These are phyloP conservation scores for Casuarius casuarius DNA, from an alignment of 2,113 vertebrate species.

Conservation along the genomic window DNA sequence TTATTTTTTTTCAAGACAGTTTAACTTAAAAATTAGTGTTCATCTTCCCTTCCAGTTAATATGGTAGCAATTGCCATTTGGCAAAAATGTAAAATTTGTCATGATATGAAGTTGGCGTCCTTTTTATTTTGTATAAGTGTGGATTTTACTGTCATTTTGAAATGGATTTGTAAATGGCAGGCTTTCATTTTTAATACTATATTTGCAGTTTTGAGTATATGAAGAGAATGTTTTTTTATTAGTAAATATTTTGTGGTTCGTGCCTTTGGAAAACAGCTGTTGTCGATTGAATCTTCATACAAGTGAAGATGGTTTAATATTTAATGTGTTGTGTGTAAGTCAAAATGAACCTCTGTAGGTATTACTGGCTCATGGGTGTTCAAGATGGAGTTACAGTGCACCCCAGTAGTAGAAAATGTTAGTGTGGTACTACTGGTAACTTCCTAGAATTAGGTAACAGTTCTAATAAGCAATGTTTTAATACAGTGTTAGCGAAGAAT, in stretches of 20 bases:
- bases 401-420: background rate
- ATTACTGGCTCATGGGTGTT: background rate
- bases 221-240: background rate
- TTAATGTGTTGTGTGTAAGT: background rate
- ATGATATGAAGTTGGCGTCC: background rate
- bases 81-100: background rate
- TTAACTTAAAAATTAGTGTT: background rate
- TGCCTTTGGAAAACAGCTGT: background rate
- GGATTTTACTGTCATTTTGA: background rate
- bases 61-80: background rate
- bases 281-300: background rate
- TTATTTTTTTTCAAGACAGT: background rate
- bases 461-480: background rate
- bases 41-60: background rate
- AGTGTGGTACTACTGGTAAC: background rate
- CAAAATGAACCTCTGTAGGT: background rate
- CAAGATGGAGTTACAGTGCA: background rate
- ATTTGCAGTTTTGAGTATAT: background rate
- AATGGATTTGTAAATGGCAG: background rate
- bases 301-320: background rate
- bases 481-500: background rate
- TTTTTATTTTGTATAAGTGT: background rate
- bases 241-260: background rate
- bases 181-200: background rate
- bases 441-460: background rate